A percentile compares a stretch with the other conserved stretches of the same genome.
These are phyloP conservation scores for Myzus persicae DNA, from an alignment of 1,140 invertebrate species.

Conservation along the genomic window DNA sequence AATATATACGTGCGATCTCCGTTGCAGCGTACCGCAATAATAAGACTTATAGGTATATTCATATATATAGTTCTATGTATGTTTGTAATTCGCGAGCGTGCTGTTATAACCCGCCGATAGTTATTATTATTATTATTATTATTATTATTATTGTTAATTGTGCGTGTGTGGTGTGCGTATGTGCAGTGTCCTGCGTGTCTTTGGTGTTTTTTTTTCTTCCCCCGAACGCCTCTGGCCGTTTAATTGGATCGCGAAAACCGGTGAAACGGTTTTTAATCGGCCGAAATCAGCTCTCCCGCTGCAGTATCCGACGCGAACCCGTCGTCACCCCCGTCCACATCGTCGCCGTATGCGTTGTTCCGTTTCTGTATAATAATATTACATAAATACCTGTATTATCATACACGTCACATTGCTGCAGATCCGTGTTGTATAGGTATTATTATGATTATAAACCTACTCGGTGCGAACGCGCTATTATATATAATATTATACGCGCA, in stretches of 20 bases:
- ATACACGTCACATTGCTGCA: not conserved
- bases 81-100: not conserved
- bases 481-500: not conserved
- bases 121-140: not conserved
- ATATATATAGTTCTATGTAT: too few relatives aligned
- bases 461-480: not conserved
- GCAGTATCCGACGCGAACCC: not conserved
- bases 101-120: not conserved
- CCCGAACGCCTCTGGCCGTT: not conserved
- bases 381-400: not conserved
- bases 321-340: not conserved
- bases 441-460: not conserved
- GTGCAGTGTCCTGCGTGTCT: not conserved
- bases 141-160: not conserved
- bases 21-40: not conserved
- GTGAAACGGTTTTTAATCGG: not conserved
- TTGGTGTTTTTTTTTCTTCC: not conserved
- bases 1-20: not conserved
- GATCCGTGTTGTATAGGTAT: not conserved
- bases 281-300: not conserved
- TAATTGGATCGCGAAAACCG: constrained; percentile 15
- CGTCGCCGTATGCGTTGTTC: not conserved
- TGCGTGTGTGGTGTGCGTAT: not conserved
- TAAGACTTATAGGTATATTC: not conserved
- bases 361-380: not conserved